phyloP scores from a whole-genome alignment of 2,888 invertebrate species.

The Hesperia comma region DNA sequence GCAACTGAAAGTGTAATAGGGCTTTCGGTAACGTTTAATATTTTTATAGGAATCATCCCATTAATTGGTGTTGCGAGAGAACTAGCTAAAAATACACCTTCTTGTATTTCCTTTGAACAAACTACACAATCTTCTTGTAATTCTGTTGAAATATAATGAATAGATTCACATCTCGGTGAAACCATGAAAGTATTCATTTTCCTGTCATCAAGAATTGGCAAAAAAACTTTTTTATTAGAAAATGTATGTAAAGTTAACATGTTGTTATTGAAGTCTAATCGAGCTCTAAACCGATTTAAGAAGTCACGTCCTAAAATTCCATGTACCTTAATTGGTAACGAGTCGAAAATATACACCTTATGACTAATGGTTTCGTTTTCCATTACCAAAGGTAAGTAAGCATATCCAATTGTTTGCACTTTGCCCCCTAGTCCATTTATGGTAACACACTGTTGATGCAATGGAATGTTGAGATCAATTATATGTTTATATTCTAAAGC shows the following conservation, averaged over 20 bases:
- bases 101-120: not conserved
- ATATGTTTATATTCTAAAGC: not conserved
- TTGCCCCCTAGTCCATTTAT: conserved; percentile 3
- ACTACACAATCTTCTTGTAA: not conserved
- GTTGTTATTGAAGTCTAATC: not conserved
- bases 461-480: not conserved
- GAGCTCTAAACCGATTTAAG: not conserved
- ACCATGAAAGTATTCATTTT: not conserved
- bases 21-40: not conserved
- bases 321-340: not conserved
- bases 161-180: conserved; percentile 1
- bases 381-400: not conserved
- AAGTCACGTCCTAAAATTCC: conserved; percentile 2
- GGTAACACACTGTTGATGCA: not conserved
- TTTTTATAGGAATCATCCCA: not conserved
- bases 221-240: not conserved
- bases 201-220: not conserved
- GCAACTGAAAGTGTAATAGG: not conserved
- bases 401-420: not conserved
- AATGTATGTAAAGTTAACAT: conserved; percentile 1
- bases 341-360: not conserved
- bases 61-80: not conserved
- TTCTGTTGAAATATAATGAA: not conserved
- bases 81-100: not conserved
- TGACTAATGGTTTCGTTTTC: not conserved